Conservation (phyloP, 2,888 invertebrate species). For the Idaea aversata region DNA sequence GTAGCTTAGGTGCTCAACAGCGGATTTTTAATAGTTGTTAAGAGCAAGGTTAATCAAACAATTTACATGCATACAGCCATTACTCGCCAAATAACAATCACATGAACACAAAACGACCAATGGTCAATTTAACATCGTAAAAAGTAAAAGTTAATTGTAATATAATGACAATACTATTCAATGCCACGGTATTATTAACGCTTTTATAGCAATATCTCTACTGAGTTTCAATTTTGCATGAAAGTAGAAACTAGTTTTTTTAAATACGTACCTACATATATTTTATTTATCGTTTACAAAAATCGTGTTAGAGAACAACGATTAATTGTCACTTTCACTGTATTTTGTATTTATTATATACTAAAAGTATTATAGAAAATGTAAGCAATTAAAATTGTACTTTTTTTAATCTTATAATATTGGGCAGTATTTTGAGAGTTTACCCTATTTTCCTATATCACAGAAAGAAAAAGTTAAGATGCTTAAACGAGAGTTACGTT, state of each 20-base stretch:
- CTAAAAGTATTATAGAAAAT: neutral
- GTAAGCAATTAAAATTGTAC: too few species aligned
- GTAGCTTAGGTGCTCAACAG: too few species aligned
- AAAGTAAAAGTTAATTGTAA: constrained; percentile 46
- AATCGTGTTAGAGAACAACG: neutral
- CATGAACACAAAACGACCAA: constrained; percentile 7
- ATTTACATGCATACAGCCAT: neutral
- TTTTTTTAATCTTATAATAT: too few species aligned
- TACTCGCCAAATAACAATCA: neutral
- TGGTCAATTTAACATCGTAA: constrained; percentile 22
- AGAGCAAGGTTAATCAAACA: neutral
- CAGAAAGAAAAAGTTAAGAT: too few species aligned
- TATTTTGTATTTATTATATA: neutral
- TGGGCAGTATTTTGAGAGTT: too few species aligned
- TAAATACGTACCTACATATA: neutral
- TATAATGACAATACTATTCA: constrained; percentile 39
- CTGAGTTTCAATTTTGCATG: constrained; percentile 4
- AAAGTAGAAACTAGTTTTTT: constrained; percentile 4
- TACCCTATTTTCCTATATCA: too few species aligned
- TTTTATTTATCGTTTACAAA: neutral
- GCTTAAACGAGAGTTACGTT: too few species aligned
- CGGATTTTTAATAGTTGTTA: neutral
- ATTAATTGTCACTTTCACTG: neutral
- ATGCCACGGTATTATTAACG: constrained; percentile 30
- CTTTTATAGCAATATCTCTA: constrained; percentile 13